Percentiles rank a stretch among this genome's conserved stretches.
These are phyloP conservation scores for Florisuga fusca DNA, from an alignment of 2,797 vertebrate genomes.

Conservation along the genomic window DNA sequence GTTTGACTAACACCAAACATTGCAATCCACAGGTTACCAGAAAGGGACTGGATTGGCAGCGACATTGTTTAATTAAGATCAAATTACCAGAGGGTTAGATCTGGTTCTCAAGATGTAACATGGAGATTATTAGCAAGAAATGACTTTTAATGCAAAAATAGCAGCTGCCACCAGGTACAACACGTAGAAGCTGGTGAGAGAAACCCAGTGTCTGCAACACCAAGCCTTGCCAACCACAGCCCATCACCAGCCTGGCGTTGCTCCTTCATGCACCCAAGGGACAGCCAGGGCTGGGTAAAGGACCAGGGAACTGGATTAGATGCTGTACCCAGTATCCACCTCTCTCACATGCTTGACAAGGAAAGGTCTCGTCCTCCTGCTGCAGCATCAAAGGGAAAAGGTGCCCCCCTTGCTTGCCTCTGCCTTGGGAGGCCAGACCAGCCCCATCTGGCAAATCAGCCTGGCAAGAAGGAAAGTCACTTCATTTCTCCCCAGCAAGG, in stretches of 20 bases:
- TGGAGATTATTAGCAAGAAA: conserved; percentile 11
- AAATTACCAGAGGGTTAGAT: conserved; percentile 57
- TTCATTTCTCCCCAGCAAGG: neutral
- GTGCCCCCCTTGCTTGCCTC: neutral
- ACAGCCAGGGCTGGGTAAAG: neutral
- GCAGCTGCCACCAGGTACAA: conserved; percentile 35
- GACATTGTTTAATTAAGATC: conserved; percentile 63
- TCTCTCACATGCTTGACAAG: rapidly evolving
- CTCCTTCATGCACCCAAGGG: neutral
- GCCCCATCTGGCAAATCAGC: rapidly evolving
- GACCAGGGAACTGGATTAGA: neutral
- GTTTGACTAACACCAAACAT: conserved; percentile 59
- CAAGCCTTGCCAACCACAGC: neutral
- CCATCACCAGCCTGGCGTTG: neutral
- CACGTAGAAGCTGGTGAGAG: neutral
- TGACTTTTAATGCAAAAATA: conserved; percentile 51
- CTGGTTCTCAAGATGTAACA: conserved; percentile 53
- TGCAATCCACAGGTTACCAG: conserved; percentile 40
- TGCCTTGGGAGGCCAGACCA: neutral
- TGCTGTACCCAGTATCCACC: neutral
- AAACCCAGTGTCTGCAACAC: neutral
- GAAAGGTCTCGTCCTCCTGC: neutral
- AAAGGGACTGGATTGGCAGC: conserved; percentile 40
- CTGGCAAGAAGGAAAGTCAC: rapidly evolving
- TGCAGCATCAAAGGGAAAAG: neutral